Percentiles rank a stretch among this genome's conserved stretches.
Conservation (phyloP, 2,797 vertebrate genomes). For the Tangara arthus region DNA sequence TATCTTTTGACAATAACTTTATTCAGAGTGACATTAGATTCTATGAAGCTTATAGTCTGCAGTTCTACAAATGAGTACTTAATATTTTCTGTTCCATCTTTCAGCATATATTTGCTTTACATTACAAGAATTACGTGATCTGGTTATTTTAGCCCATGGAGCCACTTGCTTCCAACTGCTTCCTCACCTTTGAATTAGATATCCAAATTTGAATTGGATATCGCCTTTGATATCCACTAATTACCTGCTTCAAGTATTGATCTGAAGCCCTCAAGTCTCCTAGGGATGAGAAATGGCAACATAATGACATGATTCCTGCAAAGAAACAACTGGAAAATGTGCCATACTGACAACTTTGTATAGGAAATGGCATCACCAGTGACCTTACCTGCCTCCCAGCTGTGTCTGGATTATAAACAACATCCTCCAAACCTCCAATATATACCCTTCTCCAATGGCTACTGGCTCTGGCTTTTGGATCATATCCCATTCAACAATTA, state of each 20-base stretch:
- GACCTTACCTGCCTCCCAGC: neutral
- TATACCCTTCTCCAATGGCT: neutral
- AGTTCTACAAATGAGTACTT: neutral
- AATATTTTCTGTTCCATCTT: neutral
- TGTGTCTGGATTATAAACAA: neutral
- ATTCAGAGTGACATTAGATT: neutral
- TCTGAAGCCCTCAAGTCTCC: neutral
- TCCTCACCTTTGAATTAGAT: neutral
- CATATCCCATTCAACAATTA: neutral
- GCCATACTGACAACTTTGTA: neutral
- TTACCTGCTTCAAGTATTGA: neutral
- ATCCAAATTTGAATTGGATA: neutral
- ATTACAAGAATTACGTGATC: neutral
- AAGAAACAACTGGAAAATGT: neutral
- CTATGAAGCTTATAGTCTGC: neutral
- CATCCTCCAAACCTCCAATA: neutral
- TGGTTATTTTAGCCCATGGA: neutral
- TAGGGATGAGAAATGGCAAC: neutral
- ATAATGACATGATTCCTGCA: neutral
- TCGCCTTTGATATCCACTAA: neutral
- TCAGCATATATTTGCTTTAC: neutral
- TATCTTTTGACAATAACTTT: neutral
- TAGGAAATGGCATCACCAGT: neutral
- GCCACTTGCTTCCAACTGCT: neutral
- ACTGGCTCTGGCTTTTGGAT: neutral